A percentile compares a stretch with the other conserved stretches of the same genome.
Conservation (phyloP, 2,113 vertebrate genomes). For the Sprattus sprattus region DNA sequence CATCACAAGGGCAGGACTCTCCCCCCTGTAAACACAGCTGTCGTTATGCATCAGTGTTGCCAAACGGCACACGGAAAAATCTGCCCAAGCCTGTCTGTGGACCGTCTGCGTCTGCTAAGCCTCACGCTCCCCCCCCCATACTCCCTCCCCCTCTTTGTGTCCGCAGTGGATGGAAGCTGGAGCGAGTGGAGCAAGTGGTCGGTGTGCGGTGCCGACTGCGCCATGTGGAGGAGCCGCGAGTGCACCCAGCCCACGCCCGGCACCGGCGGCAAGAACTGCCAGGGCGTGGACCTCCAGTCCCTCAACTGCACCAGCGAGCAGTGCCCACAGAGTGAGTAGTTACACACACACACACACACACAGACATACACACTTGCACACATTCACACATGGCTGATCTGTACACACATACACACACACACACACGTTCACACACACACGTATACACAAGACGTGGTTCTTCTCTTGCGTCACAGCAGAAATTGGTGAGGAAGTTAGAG, state of each 20-base stretch:
- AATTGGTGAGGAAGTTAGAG: too few species aligned
- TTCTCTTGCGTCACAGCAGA: too few species aligned
- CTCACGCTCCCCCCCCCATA: not conserved
- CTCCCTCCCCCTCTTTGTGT: not conserved
- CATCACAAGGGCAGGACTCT: not conserved
- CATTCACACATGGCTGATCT: too few species aligned
- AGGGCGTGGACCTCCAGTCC: conserved; percentile 85
- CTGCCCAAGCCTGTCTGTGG: not conserved
- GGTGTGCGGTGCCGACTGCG: conserved; percentile 86
- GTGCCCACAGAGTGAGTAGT: conserved; percentile 88
- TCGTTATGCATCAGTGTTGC: not conserved
- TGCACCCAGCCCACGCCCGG: conserved; percentile 90
- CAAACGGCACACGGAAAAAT: not conserved
- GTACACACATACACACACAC: not conserved
- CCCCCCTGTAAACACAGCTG: not conserved
- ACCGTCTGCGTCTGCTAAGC: not conserved
- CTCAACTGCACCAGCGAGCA: conserved; percentile 94
- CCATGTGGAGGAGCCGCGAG: conserved; percentile 92
- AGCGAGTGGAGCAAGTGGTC: conserved; percentile 98
- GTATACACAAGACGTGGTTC: too few species aligned
- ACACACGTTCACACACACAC: not conserved
- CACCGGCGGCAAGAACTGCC: conserved; percentile 91
- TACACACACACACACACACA: not conserved
- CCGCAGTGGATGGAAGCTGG: conserved; percentile 91
- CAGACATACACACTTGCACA: not conserved